These are phyloP conservation scores for Drosophila saltans DNA, from an alignment of 1,140 invertebrate genomes.

Conservation along the genomic window DNA sequence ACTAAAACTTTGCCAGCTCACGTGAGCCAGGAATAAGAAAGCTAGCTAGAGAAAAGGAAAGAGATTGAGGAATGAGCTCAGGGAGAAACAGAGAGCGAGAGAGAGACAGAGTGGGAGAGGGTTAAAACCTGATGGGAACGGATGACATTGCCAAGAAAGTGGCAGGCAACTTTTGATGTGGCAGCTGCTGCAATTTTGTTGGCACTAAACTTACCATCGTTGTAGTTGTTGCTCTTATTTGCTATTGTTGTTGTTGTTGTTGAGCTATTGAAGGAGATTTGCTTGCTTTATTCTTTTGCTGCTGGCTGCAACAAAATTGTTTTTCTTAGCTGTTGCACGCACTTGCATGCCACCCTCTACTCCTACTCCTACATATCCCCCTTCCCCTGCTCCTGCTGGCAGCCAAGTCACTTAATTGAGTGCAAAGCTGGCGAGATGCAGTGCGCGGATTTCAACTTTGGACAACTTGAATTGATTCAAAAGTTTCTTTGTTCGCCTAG, in stretches of 20 bases:
- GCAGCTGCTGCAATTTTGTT: conserved; percentile 77
- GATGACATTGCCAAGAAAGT: conserved; percentile 61
- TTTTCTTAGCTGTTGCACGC: conserved; percentile 67
- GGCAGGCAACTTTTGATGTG: conserved; percentile 77
- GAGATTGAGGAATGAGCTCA: neutral
- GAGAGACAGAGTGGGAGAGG: neutral
- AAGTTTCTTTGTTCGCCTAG: conserved; percentile 73
- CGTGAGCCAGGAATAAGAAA: conserved; percentile 31
- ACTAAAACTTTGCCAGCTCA: conserved; percentile 75
- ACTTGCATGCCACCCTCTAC: conserved; percentile 36
- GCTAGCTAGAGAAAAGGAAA: neutral
- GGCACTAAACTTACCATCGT: conserved; percentile 64
- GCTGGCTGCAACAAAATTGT: conserved; percentile 61
- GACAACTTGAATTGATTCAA: conserved; percentile 81
- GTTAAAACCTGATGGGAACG: conserved; percentile 19
- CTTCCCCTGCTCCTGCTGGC: neutral
- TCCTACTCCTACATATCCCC: neutral
- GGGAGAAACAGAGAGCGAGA: neutral
- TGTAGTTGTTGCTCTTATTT: conserved; percentile 11
- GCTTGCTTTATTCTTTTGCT: conserved; percentile 59
- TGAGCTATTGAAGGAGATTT: conserved; percentile 68
- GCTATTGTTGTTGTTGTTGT: conserved; percentile 31
- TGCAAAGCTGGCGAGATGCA: conserved; percentile 72
- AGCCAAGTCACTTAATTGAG: conserved; percentile 75
- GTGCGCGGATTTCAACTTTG: conserved; percentile 72